Percentiles rank a stretch among this genome's conserved stretches.
Conservation (phyloP, 2,113 vertebrate species). For the Amia ocellicauda region DNA sequence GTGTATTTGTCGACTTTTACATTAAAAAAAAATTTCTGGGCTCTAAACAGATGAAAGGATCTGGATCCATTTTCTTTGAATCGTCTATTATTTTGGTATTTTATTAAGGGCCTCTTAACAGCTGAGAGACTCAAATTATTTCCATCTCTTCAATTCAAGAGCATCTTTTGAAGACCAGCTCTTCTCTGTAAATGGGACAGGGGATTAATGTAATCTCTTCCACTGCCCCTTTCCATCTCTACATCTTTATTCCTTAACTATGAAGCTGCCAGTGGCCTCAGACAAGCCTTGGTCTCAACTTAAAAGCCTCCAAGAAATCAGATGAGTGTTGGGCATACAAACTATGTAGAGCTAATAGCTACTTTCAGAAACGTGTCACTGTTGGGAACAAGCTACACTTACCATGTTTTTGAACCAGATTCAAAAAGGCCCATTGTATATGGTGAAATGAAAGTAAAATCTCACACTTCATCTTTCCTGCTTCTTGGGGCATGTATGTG, state of each 20-base stretch:
- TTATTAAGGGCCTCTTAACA: constrained; percentile 73
- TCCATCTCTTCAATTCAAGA: constrained; percentile 66
- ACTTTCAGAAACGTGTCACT: constrained; percentile 20
- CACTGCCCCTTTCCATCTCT: constrained; percentile 37
- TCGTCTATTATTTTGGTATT: constrained; percentile 57
- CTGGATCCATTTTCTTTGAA: constrained; percentile 71
- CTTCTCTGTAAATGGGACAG: constrained; percentile 41
- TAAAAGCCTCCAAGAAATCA: constrained; percentile 64
- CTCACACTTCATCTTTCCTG: too few relatives aligned
- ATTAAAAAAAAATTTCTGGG: constrained; percentile 36
- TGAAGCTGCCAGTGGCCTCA: constrained; percentile 49
- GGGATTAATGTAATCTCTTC: constrained; percentile 57
- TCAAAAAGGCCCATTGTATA: too few relatives aligned
- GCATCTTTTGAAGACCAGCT: constrained; percentile 66
- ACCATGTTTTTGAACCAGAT: too few relatives aligned
- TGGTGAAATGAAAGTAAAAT: too few relatives aligned
- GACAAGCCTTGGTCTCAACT: constrained; percentile 63
- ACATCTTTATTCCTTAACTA: constrained; percentile 58
- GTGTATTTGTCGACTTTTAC: constrained; percentile 36
- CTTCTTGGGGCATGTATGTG: too few relatives aligned
- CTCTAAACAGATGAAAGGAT: constrained; percentile 68
- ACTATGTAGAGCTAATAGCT: constrained; percentile 45
- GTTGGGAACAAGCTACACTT: constrained; percentile 3
- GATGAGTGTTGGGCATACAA: constrained; percentile 39
- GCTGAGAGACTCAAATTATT: constrained; percentile 60